phyloP scores from a whole-genome alignment of 1,140 invertebrate species.

The Ips typographus region DNA sequence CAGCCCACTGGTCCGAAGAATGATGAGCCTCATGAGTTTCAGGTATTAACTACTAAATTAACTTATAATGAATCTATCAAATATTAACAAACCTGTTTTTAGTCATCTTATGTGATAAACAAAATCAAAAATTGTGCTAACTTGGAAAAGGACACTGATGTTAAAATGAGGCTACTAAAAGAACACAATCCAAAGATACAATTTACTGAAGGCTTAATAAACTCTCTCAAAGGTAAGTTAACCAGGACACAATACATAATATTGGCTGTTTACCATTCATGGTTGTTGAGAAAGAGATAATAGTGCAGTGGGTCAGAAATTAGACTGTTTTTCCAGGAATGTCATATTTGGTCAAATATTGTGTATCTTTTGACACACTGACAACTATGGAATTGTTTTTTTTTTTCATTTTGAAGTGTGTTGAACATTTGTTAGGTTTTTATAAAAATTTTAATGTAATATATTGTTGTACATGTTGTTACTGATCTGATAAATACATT shows the following conservation, averaged over 20 bases:
- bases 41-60: slow-evolving; percentile 53
- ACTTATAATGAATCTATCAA: not conserved
- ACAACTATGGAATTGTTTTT: no score
- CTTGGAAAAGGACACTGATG: slow-evolving; percentile 66
- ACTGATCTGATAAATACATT: no score
- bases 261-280: not conserved
- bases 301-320: no score
- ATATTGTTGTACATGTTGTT: no score
- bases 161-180: slow-evolving; percentile 65
- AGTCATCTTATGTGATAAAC: slow-evolving; percentile 64
- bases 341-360: no score
- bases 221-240: slow-evolving; percentile 68
- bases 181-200: slow-evolving; percentile 56
- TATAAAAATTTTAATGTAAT: no score
- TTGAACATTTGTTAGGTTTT: no score
- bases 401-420: no score
- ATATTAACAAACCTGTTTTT: slow-evolving; percentile 39
- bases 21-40: slow-evolving; percentile 65
- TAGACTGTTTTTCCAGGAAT: no score
- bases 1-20: slow-evolving; percentile 70
- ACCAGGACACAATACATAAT: not conserved
- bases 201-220: slow-evolving; percentile 63
- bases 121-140: slow-evolving; percentile 67
- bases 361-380: no score
- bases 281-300: no score